Base-by-base conservation (phyloP, 2,113 vertebrate genomes). In the mouse (Mus musculus) region DNA sequence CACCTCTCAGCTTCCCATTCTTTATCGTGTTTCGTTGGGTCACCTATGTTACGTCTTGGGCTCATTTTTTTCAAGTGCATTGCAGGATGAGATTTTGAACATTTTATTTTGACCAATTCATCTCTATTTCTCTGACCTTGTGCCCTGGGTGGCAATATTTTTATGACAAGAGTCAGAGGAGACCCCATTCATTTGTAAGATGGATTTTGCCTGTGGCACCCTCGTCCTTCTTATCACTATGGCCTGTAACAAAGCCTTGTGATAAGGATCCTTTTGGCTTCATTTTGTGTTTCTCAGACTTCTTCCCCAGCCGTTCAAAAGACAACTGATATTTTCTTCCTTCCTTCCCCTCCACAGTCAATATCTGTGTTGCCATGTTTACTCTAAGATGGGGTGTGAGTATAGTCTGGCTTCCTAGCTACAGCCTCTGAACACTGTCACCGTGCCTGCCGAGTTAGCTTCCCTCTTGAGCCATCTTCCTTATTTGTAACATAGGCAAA, bases 61-160 rank as follows among this genome's bases (percentile, higher is more conserved):
- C 78, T 85, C 24, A 82, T 95, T 96, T 49, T 49, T 93, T 95
- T 86, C 52, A 93, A 91, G 28, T 73, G 65, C 46, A 65, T 81
- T 65, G 3, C 46, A 92, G 78, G 59, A 54, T 78, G n/a, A 96
- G 39, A 8, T 59, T 94, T 96, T 54, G 63, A 24, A 72, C 88
- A 22, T 6, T 85, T 73, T 36, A 30, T 95, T 95, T 93, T 81
- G 36, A 75, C 72, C 52, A 72, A 4, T 52, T 77, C 22, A 42
- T 56, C 54, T 85, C 81, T 90, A 39, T 91, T 61, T 33, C 39
- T 90, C 91, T 85, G 33, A 19, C 67, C 61, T 42, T 78, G 61
- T 42, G 10, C 59, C 39, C 17, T 59, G 72, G 71, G 7, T 39
- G 65, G 36, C 36, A 71, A 52, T 76, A 24, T 42, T 75, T 92